Evolutionary conservation across 2,113 vertebrate genomes (phyloP).

Genomic region (Clarias batrachus): DNA sequence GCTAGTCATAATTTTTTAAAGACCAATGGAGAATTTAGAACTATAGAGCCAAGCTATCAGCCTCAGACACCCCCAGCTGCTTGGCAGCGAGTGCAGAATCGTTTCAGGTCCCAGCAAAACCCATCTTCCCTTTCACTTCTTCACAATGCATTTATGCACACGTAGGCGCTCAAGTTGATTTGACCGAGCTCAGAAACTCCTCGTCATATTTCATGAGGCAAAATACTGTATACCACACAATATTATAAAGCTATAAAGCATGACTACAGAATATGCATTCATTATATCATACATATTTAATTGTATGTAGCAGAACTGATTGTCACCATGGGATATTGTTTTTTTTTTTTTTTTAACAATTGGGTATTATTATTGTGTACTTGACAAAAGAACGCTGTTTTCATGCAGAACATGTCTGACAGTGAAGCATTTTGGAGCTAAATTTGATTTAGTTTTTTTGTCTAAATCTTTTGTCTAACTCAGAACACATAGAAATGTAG

Average conservation of each 20-base stretch:
- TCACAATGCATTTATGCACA: conserved; percentile 14
- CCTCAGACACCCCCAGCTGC: conserved; percentile 39
- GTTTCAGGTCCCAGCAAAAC: conserved; percentile 10
- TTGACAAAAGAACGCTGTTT: not conserved
- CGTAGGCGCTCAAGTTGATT: not conserved
- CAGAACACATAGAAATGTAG: not conserved
- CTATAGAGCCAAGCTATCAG: conserved; percentile 38
- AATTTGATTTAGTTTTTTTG: not conserved
- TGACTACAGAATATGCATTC: not conserved
- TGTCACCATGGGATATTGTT: conserved; percentile 29
- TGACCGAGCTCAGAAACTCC: not conserved
- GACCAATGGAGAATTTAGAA: conserved; percentile 17
- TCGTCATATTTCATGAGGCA: not conserved
- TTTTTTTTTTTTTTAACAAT: not conserved
- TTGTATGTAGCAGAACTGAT: conserved; percentile 14
- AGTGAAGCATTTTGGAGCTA: not conserved
- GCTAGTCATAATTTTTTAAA: conserved; percentile 32
- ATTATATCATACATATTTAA: not conserved
- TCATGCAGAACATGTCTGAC: not conserved
- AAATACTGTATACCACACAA: not conserved
- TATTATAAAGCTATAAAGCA: not conserved
- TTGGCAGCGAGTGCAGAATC: conserved; percentile 29
- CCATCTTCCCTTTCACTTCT: conserved; percentile 11
- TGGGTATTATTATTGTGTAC: not conserved
- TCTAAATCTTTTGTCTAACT: not conserved